These are phyloP conservation scores for Erebia ligea DNA, from an alignment of 2,888 invertebrate species.

Conservation along the genomic window DNA sequence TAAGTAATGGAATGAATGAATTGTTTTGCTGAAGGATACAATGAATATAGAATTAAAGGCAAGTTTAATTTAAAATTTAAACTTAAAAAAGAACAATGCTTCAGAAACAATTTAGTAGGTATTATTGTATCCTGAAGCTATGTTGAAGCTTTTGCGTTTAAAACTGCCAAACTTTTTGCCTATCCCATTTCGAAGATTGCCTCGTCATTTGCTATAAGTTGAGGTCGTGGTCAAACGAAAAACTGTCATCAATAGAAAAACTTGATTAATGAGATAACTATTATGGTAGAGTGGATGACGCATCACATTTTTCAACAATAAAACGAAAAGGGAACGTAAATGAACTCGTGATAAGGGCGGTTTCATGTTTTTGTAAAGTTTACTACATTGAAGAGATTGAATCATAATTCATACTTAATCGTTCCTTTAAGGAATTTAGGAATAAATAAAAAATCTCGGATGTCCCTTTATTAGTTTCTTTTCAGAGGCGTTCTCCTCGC, in stretches of 20 bases:
- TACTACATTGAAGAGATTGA: slow-evolving; percentile 19
- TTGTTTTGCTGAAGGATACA: too few relatives aligned
- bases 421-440: slow-evolving; percentile 30
- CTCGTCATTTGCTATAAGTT: slow-evolving; percentile 10
- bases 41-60: too few relatives aligned
- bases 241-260: slow-evolving; percentile 20
- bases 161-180: not conserved
- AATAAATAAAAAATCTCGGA: slow-evolving; percentile 21
- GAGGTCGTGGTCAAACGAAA: not conserved
- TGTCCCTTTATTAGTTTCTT: not conserved
- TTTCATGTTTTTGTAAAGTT: slow-evolving; percentile 29
- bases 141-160: not conserved
- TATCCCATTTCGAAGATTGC: slow-evolving; percentile 5
- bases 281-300: slow-evolving; percentile 14
- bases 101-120: too few relatives aligned
- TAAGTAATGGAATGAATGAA: not conserved
- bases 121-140: too few relatives aligned
- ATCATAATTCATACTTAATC: slow-evolving; percentile 31
- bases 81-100: too few relatives aligned
- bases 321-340: slow-evolving; percentile 29
- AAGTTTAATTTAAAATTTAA: too few relatives aligned
- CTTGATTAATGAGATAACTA: slow-evolving; percentile 8
- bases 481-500: not conserved
- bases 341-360: slow-evolving; percentile 31
- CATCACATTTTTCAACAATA: slow-evolving; percentile 29